Percentiles rank a stretch among this genome's conserved stretches.
These are phyloP conservation scores for Chelonus insularis DNA, from an alignment of 1,140 invertebrate species.

Conservation along the genomic window DNA sequence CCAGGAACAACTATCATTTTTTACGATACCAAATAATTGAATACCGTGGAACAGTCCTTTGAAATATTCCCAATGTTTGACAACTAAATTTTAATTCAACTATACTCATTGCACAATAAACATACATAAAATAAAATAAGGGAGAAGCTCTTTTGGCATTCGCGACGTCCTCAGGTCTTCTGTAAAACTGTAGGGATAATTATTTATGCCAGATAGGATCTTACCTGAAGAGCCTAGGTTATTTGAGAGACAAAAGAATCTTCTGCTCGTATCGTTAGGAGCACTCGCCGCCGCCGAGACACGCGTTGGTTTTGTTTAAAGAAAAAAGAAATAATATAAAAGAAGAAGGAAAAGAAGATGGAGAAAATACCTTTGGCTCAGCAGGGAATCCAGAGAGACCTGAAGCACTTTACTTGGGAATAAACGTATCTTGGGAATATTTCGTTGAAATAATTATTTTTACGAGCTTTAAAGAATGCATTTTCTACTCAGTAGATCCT, in stretches of 20 bases:
- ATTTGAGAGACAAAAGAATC: conserved; percentile 56
- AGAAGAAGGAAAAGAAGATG: conserved; percentile 5
- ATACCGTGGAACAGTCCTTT: too few relatives aligned
- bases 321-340: not conserved
- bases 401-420: not conserved
- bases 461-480: conserved; percentile 1
- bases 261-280: conserved; percentile 11
- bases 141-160: conserved; percentile 37
- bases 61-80: conserved; percentile 5
- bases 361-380: conserved; percentile 22
- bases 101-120: not conserved
- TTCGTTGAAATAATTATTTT: conserved; percentile 22
- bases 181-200: conserved; percentile 47
- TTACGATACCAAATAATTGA: too few relatives aligned
- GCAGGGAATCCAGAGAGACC: conserved; percentile 7
- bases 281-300: conserved; percentile 2
- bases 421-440: conserved; percentile 24
- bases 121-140: not conserved
- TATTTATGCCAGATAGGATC: conserved; percentile 60
- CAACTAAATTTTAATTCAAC: too few relatives aligned
- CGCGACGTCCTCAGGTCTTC: conserved; percentile 32
- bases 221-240: conserved; percentile 38
- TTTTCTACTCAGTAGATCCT: too few relatives aligned
- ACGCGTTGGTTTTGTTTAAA: conserved; percentile 11
- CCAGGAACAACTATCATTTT: too few relatives aligned